phyloP scores from a whole-genome alignment of 2,797 vertebrate species.

The Poliocrania exsul region DNA sequence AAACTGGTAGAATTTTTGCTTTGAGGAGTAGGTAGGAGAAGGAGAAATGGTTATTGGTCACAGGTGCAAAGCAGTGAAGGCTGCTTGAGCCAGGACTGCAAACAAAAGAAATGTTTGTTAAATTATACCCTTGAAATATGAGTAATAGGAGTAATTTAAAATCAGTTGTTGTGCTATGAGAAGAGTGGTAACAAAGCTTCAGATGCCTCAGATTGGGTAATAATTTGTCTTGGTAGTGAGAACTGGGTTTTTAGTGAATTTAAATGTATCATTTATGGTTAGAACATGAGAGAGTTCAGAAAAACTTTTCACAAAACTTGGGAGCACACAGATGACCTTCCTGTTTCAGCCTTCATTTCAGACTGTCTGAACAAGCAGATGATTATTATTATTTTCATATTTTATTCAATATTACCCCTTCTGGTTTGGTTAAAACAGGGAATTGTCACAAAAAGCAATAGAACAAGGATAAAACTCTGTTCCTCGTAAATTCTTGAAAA shows the following conservation, averaged over 20 bases:
- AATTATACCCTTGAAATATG: neutral
- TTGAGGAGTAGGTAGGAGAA: neutral
- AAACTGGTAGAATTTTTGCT: neutral
- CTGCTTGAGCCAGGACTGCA: neutral
- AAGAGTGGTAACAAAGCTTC: neutral
- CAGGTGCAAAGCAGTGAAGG: neutral
- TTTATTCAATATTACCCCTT: constrained; percentile 24
- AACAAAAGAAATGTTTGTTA: neutral
- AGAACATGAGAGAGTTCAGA: neutral
- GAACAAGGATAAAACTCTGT: neutral
- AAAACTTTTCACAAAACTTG: neutral
- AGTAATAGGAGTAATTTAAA: neutral
- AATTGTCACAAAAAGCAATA: neutral
- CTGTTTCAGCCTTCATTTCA: neutral
- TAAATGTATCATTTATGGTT: neutral
- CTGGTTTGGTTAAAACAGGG: neutral
- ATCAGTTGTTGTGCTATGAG: neutral
- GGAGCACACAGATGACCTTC: neutral
- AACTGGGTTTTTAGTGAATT: neutral
- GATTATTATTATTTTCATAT: constrained; percentile 35
- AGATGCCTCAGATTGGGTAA: neutral
- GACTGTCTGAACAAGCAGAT: neutral
- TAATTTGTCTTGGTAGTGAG: neutral
- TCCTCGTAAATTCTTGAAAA: neutral
- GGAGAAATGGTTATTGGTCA: neutral